Evolutionary conservation across 2,888 invertebrate species (phyloP), one percentile per base, ranked within the genome.

Genomic region (Pasiphila rectangulata): DNA sequence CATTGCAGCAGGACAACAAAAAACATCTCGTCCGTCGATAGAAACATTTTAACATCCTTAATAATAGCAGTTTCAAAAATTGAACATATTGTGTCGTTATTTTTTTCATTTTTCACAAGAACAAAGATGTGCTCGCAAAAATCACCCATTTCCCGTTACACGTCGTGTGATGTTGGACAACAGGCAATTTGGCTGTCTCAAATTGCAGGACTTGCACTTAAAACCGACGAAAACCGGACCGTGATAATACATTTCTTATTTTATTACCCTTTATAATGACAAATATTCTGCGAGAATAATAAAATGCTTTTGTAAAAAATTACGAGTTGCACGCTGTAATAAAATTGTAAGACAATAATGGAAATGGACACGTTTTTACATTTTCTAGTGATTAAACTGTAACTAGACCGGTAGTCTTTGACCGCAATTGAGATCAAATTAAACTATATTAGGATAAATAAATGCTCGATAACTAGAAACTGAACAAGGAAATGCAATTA

Each of bases 401-500:
- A 27, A 7, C 13, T 27, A 3, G 13, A 4, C 13, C 12, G 13
- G 6, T 9, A 32, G 49, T 50, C 36, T 42, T 41, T 42, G 54
- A 50, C 51, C 55, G 54, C 52, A 56, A 58, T 51, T 43, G 32
- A 55, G 51, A 53, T 54, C 58, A 55, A 54, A 55, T 55, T 46
- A 56, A 54, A 49, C 51, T 54, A 40, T 57, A 55, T 49, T 51
- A 54, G 47, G 52, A 46, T 49, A 45, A 46, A 48, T 52, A 46
- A 50, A 48, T 42, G 43, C 44, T 44, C 48, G 49, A 56, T 50
- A 44, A 36, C 39, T 49, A 47, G 44, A 37, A 27, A 51, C 56
- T 56, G 36, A 51, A 56, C 54, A 59, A 56, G 56, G 59, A 56
- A 59, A 59, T 56, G 56, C 54, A 56, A 56, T 53, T 76, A 88